Evolutionary conservation across 2,113 vertebrate genomes (phyloP).

Genomic region (Sapajus apella): DNA sequence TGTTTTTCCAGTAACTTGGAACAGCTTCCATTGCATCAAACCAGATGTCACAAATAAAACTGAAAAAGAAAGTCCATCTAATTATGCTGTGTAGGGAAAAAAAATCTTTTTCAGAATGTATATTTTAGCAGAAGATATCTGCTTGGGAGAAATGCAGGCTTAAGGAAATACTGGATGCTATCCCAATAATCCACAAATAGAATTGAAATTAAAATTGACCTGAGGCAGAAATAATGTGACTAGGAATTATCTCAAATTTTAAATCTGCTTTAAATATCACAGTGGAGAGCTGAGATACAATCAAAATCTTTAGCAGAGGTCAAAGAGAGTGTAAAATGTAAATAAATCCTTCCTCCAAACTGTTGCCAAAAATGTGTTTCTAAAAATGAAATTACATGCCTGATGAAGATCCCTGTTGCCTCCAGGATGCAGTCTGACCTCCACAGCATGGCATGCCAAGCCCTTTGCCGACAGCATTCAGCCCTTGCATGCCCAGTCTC

Average conservation of each 20-base stretch:
- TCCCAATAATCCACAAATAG: background rate
- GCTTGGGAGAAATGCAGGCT: slow-evolving; percentile 22
- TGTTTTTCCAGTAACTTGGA: slow-evolving; percentile 24
- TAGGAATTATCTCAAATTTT: slow-evolving; percentile 19
- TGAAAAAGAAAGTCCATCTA: background rate
- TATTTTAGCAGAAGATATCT: background rate
- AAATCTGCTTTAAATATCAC: slow-evolving; percentile 20
- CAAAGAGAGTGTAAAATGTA: background rate
- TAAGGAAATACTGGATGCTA: background rate
- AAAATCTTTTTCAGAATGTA: background rate
- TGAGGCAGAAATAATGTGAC: background rate
- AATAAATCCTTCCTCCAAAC: background rate
- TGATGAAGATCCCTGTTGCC: background rate
- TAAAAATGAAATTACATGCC: slow-evolving; percentile 35
- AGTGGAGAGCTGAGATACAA: background rate
- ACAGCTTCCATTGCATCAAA: background rate
- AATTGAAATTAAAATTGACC: slow-evolving; percentile 33
- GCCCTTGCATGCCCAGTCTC: rapidly evolving
- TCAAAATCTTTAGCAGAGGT: background rate
- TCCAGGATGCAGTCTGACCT: background rate
- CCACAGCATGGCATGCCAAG: rapidly evolving
- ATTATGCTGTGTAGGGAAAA: background rate
- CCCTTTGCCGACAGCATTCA: rapidly evolving
- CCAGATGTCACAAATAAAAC: background rate
- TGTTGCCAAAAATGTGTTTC: background rate